phyloP scores from a whole-genome alignment of 2,888 invertebrate species.

The Silvanus unidentatus region DNA sequence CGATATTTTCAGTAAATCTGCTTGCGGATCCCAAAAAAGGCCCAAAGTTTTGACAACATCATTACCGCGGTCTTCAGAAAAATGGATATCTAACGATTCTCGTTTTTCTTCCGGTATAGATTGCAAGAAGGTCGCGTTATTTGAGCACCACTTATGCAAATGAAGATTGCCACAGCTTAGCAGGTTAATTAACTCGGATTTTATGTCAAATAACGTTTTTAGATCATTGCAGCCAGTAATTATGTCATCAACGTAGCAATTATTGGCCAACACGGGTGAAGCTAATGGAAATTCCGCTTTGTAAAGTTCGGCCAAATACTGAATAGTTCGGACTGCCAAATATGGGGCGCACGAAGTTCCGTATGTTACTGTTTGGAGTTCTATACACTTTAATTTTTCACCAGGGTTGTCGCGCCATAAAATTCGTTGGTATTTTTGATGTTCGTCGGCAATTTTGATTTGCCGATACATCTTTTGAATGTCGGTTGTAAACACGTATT shows the following conservation, averaged over 20 bases:
- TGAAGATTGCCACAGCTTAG: constrained; percentile 5
- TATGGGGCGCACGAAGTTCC: constrained; percentile 15
- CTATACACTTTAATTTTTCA: constrained; percentile 12
- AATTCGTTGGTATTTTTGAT: constrained; percentile 15
- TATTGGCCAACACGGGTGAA: constrained; percentile 1
- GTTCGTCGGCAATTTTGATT: constrained; percentile 11
- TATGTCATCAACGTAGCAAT: constrained; percentile 8
- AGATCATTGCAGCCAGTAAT: constrained; percentile 4
- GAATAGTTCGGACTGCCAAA: constrained; percentile 10
- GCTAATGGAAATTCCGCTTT: constrained; percentile 5
- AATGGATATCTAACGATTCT: background rate
- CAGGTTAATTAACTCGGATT: constrained; percentile 8
- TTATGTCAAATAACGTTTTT: constrained; percentile 2
- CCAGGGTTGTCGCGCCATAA: constrained; percentile 15
- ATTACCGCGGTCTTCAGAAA: background rate
- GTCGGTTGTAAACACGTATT: constrained; percentile 12
- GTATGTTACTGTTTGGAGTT: constrained; percentile 16
- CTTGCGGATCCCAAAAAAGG: constrained; percentile 8
- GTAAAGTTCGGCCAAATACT: constrained; percentile 9
- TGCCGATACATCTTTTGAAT: constrained; percentile 18
- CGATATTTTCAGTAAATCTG: constrained; percentile 10
- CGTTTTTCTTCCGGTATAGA: background rate
- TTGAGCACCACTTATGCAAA: constrained; percentile 15
- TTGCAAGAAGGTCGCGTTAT: constrained; percentile 3
- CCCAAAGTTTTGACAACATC: constrained; percentile 4